phyloP scores from a whole-genome alignment of 1,140 invertebrate species.

The Neotoxoptera formosana region DNA sequence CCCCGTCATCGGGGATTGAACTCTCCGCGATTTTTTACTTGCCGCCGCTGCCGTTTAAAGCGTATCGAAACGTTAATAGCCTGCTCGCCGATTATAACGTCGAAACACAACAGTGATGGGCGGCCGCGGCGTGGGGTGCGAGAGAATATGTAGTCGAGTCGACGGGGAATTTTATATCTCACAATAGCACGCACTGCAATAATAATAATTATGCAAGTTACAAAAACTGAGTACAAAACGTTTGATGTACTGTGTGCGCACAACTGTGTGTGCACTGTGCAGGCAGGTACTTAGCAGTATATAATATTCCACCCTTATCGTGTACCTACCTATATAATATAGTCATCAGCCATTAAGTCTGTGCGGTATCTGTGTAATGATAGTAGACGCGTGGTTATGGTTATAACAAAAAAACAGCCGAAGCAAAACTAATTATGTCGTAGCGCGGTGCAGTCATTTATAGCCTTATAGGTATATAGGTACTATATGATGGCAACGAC shows the following conservation, averaged over 20 bases:
- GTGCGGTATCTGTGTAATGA: not conserved
- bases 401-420: not conserved
- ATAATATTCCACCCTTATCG: too few relatives aligned
- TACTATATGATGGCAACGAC: too few relatives aligned
- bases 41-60: not conserved
- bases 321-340: too few relatives aligned
- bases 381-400: too few relatives aligned
- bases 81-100: not conserved
- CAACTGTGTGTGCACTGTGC: not conserved
- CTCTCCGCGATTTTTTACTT: not conserved
- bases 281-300: not conserved
- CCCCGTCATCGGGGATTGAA: not conserved
- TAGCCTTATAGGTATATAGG: too few relatives aligned
- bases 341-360: not conserved
- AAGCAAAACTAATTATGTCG: not conserved
- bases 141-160: not conserved
- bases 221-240: not conserved
- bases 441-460: not conserved
- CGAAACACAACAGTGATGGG: not conserved
- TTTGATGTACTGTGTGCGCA: not conserved
- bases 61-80: not conserved
- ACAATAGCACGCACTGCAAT: not conserved
- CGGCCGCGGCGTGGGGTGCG: fast-evolving
- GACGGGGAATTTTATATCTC: not conserved
- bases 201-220: not conserved